Evolutionary conservation across 1,140 invertebrate genomes (phyloP).

Genomic region (Paralvinella palmiformis): DNA sequence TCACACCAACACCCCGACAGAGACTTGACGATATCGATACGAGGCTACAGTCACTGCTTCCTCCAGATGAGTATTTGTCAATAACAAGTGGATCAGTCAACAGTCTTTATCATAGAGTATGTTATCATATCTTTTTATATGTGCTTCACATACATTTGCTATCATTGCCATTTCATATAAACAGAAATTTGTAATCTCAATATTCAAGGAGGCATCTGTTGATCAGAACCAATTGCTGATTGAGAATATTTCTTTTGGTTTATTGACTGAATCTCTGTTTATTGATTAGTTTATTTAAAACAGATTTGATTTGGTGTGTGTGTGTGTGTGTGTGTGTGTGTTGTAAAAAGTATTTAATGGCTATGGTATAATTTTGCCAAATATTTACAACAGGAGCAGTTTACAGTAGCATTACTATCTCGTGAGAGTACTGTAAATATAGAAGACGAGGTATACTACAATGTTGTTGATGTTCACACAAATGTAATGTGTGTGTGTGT

Average conservation of each 20-base stretch:
- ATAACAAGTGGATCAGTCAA: neutral
- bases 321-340: too few relatives aligned
- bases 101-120: neutral
- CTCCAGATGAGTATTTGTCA: slow-evolving; percentile 33
- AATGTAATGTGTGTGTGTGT: too few relatives aligned
- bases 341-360: too few relatives aligned
- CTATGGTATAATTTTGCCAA: too few relatives aligned
- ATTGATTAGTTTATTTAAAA: too few relatives aligned
- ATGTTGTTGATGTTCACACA: too few relatives aligned
- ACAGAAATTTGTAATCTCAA: neutral
- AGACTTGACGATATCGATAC: slow-evolving; percentile 31
- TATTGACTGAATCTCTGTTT: neutral
- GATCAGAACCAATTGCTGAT: slow-evolving; percentile 11
- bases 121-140: neutral
- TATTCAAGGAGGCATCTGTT: slow-evolving; percentile 13
- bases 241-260: neutral
- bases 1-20: slow-evolving; percentile 28
- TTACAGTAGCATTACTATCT: too few relatives aligned
- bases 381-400: too few relatives aligned
- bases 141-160: neutral
- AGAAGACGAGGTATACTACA: too few relatives aligned
- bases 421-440: too few relatives aligned
- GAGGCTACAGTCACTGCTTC: slow-evolving; percentile 28
- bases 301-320: too few relatives aligned
- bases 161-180: neutral